Base-by-base conservation (phyloP, 2,888 invertebrate species). In the Tetrapedia diversipes region DNA sequence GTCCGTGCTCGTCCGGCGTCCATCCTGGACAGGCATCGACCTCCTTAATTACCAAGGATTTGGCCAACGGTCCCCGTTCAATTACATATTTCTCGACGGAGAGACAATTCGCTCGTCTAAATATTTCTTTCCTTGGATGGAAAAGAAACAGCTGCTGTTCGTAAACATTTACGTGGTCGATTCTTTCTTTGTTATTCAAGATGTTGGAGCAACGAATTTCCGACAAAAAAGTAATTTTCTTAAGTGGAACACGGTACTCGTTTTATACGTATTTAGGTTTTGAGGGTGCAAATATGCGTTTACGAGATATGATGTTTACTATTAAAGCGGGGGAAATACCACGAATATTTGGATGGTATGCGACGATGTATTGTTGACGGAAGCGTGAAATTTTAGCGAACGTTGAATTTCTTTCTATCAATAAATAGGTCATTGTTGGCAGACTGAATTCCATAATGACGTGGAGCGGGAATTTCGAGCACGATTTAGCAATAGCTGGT, bases 31-130 rank as follows among this genome's bases (percentile, higher is more conserved):
- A 87, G 88, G 78, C 88, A 84, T 86, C 82, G 84, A 80, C 83
- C 87, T 87, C 87, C 88, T 87, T 88, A 88, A 87, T 88, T 87
- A 88, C 75, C 86, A 86, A 86, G 82, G 84, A 86, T 87, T 80
- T 80, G 79, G 51, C 65, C 47, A 72, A 81, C 83, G 72, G 77
- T 75, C 77, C n/a, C n/a, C 57, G 27, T 29, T 59, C 74, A 77
- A 85, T 81, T 75, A 75, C 61, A 75, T 72, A 81, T 76, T 85
- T 76, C 71, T 27, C 34, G 24, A 10, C 10, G 10, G 0, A 19
- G 2, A 16, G 6, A 4, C 8, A 7, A n/a, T n/a, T n/a, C 49
- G 34, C 4, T 11, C 11, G 10, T 34, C 1, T 1, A 6, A 6
- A 1, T 37, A 16, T 3, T 0, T 49, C 16, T 27, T 2, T 47